phyloP scores from a whole-genome alignment of 2,797 vertebrate genomes.

The Cryptoblepharus egeriae region DNA sequence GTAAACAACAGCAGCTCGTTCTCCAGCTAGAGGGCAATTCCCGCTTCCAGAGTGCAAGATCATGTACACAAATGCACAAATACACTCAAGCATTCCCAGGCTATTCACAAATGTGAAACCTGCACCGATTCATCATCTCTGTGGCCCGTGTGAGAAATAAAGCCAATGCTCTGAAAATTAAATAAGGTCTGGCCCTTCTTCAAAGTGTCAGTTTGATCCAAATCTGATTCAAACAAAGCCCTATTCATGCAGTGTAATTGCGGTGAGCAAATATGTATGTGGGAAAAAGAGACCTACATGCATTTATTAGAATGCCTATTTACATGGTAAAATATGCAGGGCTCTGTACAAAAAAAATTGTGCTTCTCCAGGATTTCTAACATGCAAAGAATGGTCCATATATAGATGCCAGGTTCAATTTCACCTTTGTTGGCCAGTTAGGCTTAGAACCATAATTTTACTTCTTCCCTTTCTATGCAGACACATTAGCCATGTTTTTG shows the following conservation, averaged over 20 bases:
- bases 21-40: conserved; percentile 71
- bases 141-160: not conserved
- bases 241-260: not conserved
- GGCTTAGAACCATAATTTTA: too few species aligned
- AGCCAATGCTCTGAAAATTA: not conserved
- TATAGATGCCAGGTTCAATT: too few species aligned
- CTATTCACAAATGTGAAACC: not conserved
- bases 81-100: accelerated
- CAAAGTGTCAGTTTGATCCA: not conserved
- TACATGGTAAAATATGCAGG: too few species aligned
- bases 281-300: not conserved
- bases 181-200: not conserved
- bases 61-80: conserved; percentile 24
- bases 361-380: not conserved
- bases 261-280: not conserved
- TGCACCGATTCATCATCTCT: accelerated
- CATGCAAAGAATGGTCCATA: not conserved
- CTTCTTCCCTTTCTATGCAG: too few species aligned
- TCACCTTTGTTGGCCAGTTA: too few species aligned
- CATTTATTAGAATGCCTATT: not conserved
- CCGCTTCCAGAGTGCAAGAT: conserved; percentile 44
- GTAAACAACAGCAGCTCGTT: conserved; percentile 72
- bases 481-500: too few species aligned
- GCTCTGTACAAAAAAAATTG: not conserved
- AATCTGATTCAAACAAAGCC: not conserved